Conservation (phyloP, 2,113 vertebrate genomes). For the Phrynocephalus versicolor region DNA sequence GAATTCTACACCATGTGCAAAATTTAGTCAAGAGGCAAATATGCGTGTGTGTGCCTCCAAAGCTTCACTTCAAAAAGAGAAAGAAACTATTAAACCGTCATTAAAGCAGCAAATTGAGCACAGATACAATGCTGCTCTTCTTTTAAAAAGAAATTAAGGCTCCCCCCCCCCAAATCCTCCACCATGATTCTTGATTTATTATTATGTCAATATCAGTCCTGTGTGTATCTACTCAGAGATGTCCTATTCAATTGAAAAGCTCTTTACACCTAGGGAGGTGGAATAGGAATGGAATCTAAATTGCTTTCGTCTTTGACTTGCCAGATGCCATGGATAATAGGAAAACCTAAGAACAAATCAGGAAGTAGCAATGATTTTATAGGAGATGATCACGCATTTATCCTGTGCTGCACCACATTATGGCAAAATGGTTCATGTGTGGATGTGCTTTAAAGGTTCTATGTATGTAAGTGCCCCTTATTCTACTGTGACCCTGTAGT, state of each 20-base stretch:
- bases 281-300: background rate
- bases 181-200: background rate
- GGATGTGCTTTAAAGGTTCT: background rate
- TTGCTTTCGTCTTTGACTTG: background rate
- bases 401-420: constrained; percentile 12
- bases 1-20: background rate
- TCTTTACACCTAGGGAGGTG: background rate
- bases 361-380: background rate
- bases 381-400: background rate
- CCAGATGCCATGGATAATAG: background rate
- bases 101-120: background rate
- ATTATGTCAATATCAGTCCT: background rate
- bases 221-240: background rate
- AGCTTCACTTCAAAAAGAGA: background rate
- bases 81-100: background rate
- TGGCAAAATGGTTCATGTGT: constrained; percentile 1
- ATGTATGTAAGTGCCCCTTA: constrained; percentile 36
- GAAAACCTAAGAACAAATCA: background rate
- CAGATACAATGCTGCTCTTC: background rate
- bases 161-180: background rate
- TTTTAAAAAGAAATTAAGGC: background rate
- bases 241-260: background rate
- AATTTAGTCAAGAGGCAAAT: background rate
- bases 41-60: too few species aligned
- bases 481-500: background rate